Evolutionary conservation across 2,113 vertebrate species (phyloP).

Genomic region (Clarias gariepinus): DNA sequence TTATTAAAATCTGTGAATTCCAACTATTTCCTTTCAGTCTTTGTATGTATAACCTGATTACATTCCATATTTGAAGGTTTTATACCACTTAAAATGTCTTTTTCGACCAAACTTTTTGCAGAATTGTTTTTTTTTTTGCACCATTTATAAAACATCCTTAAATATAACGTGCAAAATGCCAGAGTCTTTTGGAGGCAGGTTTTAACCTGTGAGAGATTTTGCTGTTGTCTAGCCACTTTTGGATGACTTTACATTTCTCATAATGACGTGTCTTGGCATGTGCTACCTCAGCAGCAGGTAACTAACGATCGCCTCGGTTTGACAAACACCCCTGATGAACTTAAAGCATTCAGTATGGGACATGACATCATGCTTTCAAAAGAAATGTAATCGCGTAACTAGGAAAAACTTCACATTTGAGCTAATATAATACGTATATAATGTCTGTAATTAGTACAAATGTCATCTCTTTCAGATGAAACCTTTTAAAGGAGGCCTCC

Average conservation of each 20-base stretch:
- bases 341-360: neutral
- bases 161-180: neutral
- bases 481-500: neutral
- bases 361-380: neutral
- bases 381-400: neutral
- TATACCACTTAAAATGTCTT: neutral
- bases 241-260: conserved; percentile 17
- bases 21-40: neutral
- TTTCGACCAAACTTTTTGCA: neutral
- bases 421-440: neutral
- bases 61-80: neutral
- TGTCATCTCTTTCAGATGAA: neutral
- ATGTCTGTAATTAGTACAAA: neutral
- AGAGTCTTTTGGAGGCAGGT: conserved; percentile 1
- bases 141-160: conserved; percentile 5
- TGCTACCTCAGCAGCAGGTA: neutral
- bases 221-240: conserved; percentile 2
- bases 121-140: neutral
- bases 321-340: neutral
- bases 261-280: conserved; percentile 16
- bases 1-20: neutral
- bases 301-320: neutral
- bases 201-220: conserved; percentile 19
- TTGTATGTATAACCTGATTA: neutral
- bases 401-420: neutral